Percentiles rank a stretch among this genome's conserved stretches.
Conservation (phyloP, 30 jellyfish, hydroid and myxozoan species). For the Mastigias papua region DNA sequence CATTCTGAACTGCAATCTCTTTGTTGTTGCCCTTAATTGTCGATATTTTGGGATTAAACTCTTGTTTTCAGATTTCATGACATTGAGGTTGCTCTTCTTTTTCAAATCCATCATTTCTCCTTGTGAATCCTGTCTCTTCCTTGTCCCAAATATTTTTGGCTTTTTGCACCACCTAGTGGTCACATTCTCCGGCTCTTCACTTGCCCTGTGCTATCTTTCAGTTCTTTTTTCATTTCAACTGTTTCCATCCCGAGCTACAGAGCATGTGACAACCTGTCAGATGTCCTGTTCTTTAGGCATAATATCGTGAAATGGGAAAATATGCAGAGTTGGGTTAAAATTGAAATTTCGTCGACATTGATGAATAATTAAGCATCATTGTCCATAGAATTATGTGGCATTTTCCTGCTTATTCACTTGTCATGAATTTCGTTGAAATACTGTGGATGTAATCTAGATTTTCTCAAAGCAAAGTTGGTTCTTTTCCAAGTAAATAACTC, state of each 20-base stretch:
- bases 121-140: no score
- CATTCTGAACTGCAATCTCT: neutral
- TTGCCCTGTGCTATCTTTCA: no score
- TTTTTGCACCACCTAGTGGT: no score
- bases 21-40: neutral
- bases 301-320: no score
- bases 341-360: neutral
- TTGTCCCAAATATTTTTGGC: no score
- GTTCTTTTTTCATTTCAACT: no score
- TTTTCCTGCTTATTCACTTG: neutral
- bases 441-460: neutral
- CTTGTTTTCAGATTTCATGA: neutral
- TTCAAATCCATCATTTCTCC: neutral
- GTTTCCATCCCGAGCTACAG: no score
- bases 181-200: no score
- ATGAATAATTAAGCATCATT: no score
- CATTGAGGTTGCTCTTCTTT: neutral
- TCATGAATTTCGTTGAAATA: neutral
- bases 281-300: no score
- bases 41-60: neutral
- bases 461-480: neutral
- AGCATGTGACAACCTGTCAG: no score
- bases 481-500: neutral
- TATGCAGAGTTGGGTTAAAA: no score
- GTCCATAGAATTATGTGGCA: neutral